A percentile compares a stretch with the other conserved stretches of the same genome.
These are phyloP conservation scores for Venustaconcha ellipsiformis DNA, from an alignment of 1,140 invertebrate species.

Conservation along the genomic window DNA sequence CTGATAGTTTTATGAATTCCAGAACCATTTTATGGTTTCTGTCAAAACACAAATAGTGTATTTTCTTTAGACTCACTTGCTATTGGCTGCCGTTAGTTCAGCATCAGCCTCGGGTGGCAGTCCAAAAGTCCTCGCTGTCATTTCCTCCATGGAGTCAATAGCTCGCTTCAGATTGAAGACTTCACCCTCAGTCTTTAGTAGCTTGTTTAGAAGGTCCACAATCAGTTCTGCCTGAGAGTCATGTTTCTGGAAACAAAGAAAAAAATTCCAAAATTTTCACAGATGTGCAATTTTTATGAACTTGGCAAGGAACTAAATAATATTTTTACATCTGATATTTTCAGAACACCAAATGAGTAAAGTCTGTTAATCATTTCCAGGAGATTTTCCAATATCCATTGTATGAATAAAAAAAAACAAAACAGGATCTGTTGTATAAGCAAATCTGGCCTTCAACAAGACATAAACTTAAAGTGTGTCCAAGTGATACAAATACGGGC, in stretches of 20 bases:
- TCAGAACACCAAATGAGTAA: too few species aligned
- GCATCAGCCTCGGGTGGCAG: conserved; percentile 47
- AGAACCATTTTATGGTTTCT: conserved; percentile 7
- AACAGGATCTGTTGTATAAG: too few species aligned
- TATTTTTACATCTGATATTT: too few species aligned
- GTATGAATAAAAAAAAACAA: too few species aligned
- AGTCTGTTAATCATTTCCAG: too few species aligned
- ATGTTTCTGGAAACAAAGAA: conserved; percentile 25
- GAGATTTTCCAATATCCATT: too few species aligned
- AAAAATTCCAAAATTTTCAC: background rate
- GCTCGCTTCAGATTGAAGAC: conserved; percentile 46
- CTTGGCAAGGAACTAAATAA: too few species aligned
- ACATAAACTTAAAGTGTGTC: too few species aligned
- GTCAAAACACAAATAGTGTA: conserved; percentile 5
- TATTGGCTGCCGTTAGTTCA: conserved; percentile 37
- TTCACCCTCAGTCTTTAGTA: conserved; percentile 32
- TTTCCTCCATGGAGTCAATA: conserved; percentile 55
- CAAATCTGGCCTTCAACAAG: too few species aligned
- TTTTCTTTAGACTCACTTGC: conserved; percentile 44
- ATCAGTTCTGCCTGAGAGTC: conserved; percentile 23
- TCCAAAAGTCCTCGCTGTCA: conserved; percentile 47
- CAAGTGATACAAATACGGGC: too few species aligned
- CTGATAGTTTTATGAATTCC: background rate
- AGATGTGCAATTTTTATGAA: too few species aligned
- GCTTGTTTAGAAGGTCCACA: conserved; percentile 35